Base-by-base conservation (phyloP, 37 sponge, comb jelly and placozoan species). In the Halisarca cf. caerulea region DNA sequence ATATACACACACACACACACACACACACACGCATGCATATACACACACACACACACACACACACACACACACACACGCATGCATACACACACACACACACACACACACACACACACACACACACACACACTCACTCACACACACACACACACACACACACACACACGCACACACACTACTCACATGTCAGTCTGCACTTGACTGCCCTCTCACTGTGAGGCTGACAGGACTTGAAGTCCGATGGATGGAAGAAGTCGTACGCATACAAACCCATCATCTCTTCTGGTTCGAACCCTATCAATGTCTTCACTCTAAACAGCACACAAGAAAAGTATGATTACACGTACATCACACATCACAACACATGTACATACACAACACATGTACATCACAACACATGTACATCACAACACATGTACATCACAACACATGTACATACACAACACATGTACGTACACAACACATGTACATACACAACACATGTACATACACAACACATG, bases 191-290 rank as follows among this genome's bases (percentile, higher is more conserved):
- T 11, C 33, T 28, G 37, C 71, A 69, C 34, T 69, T 69, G 2
- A 69, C 71, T 35, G 71, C 71, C 7, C 71, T 69, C 33, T 28
- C 36, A 69, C 71, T 69, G 37, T 36, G 35, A 3, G 71, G 71
- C 4, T 32, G 20, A 69, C 71, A 69, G 33, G 71, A 32, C 34
- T 69, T 69, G 38, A 75, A 83, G 80, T 92, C 92, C 20, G 58
- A 39, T 32, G 92, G 89, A 38, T 92, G 92, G 66, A 92, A 89
- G 81, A 86, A 92, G 72, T 92, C 89, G 0, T 43, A 33, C 0
- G 86, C 54, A 14, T 62, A 24, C 20, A 70, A 59, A 27, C 92
- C 92, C 59, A 88, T 40, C 27, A 92, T 60, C 15, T 92, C 84
- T 3, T 82, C 79, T 28, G 84, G 37, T 17, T 78, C 71, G 30